These are phyloP conservation scores for Stictonetta naevosa DNA, from an alignment of 2,113 vertebrate species.

Conservation along the genomic window DNA sequence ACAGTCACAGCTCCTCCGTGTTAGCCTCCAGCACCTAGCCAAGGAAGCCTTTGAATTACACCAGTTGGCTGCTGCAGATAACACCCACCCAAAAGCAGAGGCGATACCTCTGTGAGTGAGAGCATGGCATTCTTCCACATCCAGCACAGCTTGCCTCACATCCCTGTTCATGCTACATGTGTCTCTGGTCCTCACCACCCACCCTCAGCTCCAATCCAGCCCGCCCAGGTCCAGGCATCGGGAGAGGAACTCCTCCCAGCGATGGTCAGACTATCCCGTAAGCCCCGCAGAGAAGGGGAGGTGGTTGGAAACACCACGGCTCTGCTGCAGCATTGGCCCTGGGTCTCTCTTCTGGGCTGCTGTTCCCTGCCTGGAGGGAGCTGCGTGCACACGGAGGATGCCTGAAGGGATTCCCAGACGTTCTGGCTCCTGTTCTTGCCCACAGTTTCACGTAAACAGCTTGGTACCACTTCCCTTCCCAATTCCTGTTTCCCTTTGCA, in stretches of 20 bases:
- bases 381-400: neutral
- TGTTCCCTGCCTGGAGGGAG: neutral
- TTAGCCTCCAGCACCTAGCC: neutral
- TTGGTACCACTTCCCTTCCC: conserved; percentile 31
- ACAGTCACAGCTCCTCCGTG: neutral
- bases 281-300: neutral
- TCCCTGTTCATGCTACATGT: neutral
- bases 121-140: neutral
- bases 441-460: conserved; percentile 27
- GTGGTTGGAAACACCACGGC: neutral
- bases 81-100: neutral
- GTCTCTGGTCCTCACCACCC: neutral
- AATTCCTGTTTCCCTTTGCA: conserved; percentile 56
- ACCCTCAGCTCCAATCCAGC: fast-evolving
- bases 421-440: conserved; percentile 27
- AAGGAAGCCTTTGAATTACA: neutral
- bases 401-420: conserved; percentile 22
- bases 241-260: neutral
- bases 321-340: neutral
- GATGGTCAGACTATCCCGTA: neutral
- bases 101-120: neutral
- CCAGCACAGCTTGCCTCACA: neutral
- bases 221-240: neutral
- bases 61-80: neutral
- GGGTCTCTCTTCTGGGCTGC: neutral